A percentile compares a stretch with the other conserved stretches of the same genome.
phyloP scores from a whole-genome alignment of 2,797 vertebrate genomes.

The Sebastes dallii region DNA sequence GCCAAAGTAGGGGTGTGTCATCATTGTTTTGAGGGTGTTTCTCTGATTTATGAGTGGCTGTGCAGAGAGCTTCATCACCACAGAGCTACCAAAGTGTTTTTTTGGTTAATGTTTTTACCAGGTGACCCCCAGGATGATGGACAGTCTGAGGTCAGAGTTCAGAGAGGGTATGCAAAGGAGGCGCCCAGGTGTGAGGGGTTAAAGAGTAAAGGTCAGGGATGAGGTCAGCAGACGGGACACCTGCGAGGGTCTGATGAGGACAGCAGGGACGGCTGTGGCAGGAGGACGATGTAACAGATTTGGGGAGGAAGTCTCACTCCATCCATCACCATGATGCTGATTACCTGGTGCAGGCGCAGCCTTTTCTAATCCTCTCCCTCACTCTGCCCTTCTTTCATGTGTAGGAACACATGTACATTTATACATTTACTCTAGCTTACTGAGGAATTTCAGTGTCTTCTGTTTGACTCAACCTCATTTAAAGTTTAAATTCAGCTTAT shows the following conservation, averaged over 20 bases:
- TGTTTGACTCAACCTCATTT: neutral
- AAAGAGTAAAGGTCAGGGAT: conserved; percentile 58
- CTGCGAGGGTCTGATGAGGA: conserved; percentile 66
- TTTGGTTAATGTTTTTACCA: conserved; percentile 65
- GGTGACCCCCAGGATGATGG: conserved; percentile 63
- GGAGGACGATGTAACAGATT: conserved; percentile 26
- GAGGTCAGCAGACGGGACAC: conserved; percentile 70
- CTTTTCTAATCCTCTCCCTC: neutral
- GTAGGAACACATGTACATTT: neutral
- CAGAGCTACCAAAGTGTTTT: neutral
- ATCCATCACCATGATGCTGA: conserved; percentile 20
- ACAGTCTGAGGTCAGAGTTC: conserved; percentile 68
- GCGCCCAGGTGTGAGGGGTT: conserved; percentile 71
- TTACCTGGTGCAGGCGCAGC: neutral
- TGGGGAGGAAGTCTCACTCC: conserved; percentile 1
- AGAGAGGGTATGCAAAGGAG: conserved; percentile 50
- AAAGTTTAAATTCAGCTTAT: neutral
- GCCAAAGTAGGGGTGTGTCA: neutral
- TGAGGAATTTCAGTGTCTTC: neutral
- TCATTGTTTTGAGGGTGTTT: neutral
- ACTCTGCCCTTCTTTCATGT: neutral
- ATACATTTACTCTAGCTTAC: neutral
- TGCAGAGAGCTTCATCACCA: conserved; percentile 16
- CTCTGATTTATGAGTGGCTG: conserved; percentile 18
- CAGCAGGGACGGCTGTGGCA: conserved; percentile 45